These are phyloP conservation scores for Galaxea fascicularis DNA, from an alignment of 92 coral and sea anemone species.

Conservation along the genomic window DNA sequence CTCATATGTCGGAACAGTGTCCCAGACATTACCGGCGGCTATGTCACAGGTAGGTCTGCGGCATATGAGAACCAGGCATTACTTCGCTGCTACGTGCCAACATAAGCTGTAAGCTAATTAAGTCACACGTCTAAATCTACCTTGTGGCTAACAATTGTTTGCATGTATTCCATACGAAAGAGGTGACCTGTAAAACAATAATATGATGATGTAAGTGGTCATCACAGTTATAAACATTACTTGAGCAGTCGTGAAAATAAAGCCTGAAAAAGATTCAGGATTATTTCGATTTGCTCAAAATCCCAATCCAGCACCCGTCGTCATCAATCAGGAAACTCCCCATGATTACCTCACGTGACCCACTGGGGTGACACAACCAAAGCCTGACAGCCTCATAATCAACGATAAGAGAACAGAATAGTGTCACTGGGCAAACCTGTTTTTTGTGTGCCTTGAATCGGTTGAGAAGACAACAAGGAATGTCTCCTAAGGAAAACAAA, in stretches of 20 bases:
- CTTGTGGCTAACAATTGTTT: constrained; percentile 82
- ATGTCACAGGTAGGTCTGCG: too few species aligned
- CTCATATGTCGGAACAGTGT: too few species aligned
- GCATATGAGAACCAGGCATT: background rate
- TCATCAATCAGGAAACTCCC: too few species aligned
- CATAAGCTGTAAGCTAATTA: background rate
- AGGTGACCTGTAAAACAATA: constrained; percentile 55
- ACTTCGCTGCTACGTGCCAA: background rate
- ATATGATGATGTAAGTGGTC: background rate
- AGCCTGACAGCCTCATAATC: background rate
- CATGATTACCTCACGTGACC: too few species aligned
- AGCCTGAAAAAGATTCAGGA: too few species aligned
- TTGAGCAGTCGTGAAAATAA: too few species aligned
- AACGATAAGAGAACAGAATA: background rate
- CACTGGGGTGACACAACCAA: background rate
- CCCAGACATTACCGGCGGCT: too few species aligned
- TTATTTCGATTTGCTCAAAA: too few species aligned
- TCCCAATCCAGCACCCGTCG: too few species aligned
- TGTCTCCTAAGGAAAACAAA: constrained; percentile 68
- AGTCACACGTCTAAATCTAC: constrained; percentile 26
- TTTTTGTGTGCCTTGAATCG: constrained; percentile 80
- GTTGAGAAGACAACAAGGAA: constrained; percentile 77
- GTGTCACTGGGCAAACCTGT: constrained; percentile 51
- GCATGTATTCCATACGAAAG: constrained; percentile 78
- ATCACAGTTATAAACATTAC: too few species aligned